phyloP scores from a whole-genome alignment of 2,113 vertebrate species.

The Climacteris rufus region DNA sequence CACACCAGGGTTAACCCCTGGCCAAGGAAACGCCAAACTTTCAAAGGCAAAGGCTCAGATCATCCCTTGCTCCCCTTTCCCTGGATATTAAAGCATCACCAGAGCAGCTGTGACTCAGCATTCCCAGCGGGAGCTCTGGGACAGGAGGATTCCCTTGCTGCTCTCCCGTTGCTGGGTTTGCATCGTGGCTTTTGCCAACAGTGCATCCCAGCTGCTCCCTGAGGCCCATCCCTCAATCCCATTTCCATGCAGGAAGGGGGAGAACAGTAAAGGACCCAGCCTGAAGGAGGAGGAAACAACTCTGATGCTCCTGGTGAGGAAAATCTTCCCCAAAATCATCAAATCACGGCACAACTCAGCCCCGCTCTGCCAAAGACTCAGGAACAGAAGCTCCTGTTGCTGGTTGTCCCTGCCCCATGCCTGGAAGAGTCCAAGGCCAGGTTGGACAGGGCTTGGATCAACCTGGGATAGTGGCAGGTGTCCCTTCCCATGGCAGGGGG shows the following conservation, averaged over 20 bases:
- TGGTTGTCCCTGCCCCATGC: not conserved
- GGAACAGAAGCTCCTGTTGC: not conserved
- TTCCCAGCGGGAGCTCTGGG: not conserved
- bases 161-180: not conserved
- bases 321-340: not conserved
- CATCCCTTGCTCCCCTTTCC: not conserved
- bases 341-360: fast-evolving
- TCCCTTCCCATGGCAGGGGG: not conserved
- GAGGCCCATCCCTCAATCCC: fast-evolving
- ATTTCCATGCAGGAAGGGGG: not conserved
- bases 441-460: not conserved
- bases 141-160: not conserved
- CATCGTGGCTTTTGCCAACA: not conserved
- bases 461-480: fast-evolving
- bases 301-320: not conserved
- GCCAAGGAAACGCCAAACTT: fast-evolving
- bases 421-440: not conserved
- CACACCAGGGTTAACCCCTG: not conserved
- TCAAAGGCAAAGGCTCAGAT: not conserved
- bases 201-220: fast-evolving
- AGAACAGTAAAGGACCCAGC: not conserved
- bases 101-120: not conserved
- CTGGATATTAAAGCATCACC: not conserved
- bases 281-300: not conserved
- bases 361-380: not conserved